Percentiles rank a stretch among this genome's conserved stretches.
phyloP scores from a whole-genome alignment of 2,888 invertebrate genomes.

The Lymantria monacha region DNA sequence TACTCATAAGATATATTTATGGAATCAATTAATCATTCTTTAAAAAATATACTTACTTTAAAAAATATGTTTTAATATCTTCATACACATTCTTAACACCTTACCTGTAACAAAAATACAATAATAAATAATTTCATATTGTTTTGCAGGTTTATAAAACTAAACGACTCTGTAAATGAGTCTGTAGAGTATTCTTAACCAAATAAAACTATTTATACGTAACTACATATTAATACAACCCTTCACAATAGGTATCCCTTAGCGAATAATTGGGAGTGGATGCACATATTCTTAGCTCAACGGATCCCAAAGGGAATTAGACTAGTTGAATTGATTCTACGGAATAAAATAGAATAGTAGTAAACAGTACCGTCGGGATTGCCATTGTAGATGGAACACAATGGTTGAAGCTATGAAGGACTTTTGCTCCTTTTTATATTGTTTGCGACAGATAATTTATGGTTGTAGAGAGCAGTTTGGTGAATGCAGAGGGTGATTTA shows the following conservation, averaged over 20 bases:
- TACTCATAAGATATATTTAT: too few species aligned
- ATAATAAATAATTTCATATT: neutral
- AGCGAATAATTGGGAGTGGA: constrained; percentile 26
- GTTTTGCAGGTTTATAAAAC: neutral
- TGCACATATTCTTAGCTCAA: constrained; percentile 34
- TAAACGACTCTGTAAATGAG: neutral
- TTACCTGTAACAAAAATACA: constrained; percentile 31
- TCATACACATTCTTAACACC: constrained; percentile 1
- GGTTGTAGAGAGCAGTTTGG: constrained; percentile 21
- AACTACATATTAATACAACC: constrained; percentile 5
- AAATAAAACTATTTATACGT: neutral
- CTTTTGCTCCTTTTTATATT: constrained; percentile 26
- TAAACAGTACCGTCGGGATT: constrained; percentile 43
- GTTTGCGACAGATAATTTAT: constrained; percentile 23
- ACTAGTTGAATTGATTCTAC: constrained; percentile 46
- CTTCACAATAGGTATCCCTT: constrained; percentile 30
- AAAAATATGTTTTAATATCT: too few species aligned
- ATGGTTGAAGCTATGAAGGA: constrained; percentile 45
- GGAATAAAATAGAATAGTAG: constrained; percentile 39
- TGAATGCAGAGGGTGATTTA: constrained; percentile 15
- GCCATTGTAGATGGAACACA: constrained; percentile 43
- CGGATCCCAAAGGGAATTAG: constrained; percentile 43
- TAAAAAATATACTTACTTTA: too few species aligned
- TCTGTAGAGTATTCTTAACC: neutral
- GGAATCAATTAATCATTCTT: too few species aligned